Conservation (phyloP, 2,113 vertebrate genomes). For the Chunga burmeisteri region DNA sequence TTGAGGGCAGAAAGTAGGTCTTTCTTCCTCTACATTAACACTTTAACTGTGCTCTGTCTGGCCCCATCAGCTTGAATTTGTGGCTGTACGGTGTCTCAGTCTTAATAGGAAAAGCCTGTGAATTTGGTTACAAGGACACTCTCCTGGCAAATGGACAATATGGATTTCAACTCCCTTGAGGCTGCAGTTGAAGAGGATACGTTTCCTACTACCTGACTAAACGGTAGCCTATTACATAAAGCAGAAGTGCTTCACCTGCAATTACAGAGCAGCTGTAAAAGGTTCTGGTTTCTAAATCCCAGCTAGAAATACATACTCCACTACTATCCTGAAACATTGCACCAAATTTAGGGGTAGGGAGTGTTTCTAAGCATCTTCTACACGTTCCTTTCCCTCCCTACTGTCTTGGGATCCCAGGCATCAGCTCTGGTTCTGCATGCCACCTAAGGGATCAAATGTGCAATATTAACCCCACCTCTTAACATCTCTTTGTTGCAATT, state of each 20-base stretch:
- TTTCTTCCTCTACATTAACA: background rate
- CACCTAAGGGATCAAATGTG: background rate
- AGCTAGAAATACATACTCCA: background rate
- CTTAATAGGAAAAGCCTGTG: background rate
- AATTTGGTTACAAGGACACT: background rate
- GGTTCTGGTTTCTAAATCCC: background rate
- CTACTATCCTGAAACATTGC: background rate
- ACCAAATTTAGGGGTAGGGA: background rate
- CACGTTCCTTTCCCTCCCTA: background rate
- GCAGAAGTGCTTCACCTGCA: background rate
- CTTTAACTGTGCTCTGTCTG: background rate
- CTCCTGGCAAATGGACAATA: background rate
- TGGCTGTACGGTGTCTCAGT: background rate
- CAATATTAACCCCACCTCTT: background rate
- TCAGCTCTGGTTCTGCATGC: background rate
- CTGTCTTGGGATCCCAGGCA: background rate
- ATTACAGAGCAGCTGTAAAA: background rate
- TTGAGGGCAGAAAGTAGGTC: background rate
- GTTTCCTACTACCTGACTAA: background rate
- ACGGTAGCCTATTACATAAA: background rate
- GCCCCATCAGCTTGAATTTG: background rate
- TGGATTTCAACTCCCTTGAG: background rate
- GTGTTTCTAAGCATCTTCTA: background rate
- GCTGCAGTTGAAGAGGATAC: background rate
- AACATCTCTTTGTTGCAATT: background rate